Conservation (phyloP, 53 echinoderm and acorn worm genomes). For the Echinometra lucunter region DNA sequence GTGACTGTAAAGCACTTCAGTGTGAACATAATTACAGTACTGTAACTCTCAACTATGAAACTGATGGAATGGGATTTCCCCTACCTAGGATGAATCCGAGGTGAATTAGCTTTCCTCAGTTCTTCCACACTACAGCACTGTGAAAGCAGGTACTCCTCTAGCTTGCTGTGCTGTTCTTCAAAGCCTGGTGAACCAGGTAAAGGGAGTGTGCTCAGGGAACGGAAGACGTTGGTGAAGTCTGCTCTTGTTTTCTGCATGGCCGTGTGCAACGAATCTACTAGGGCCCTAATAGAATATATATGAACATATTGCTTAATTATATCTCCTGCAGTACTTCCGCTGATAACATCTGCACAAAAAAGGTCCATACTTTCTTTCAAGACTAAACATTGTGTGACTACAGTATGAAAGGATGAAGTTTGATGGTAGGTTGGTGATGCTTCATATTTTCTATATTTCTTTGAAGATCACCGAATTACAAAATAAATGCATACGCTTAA, state of each 20-base stretch:
- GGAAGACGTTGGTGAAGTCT: constrained; percentile 93
- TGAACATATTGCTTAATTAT: neutral
- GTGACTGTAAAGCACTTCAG: too few relatives aligned
- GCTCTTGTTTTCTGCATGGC: constrained; percentile 85
- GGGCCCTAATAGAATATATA: constrained; percentile 51
- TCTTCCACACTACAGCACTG: constrained; percentile 88
- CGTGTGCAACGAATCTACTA: constrained; percentile 84
- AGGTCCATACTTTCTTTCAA: too few relatives aligned
- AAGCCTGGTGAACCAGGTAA: constrained; percentile 77
- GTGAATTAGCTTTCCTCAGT: constrained; percentile 77
- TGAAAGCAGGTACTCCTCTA: constrained; percentile 70
- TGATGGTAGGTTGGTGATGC: too few relatives aligned
- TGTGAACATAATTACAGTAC: neutral
- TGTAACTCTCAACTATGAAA: neutral
- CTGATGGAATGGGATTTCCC: neutral
- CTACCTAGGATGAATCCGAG: constrained; percentile 91
- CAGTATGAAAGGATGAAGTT: too few relatives aligned
- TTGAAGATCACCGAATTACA: too few relatives aligned
- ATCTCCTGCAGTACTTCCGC: neutral
- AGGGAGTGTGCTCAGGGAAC: constrained; percentile 80
- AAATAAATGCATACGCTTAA: too few relatives aligned
- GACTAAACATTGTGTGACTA: too few relatives aligned
- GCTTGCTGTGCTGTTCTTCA: constrained; percentile 44
- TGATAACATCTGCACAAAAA: too few relatives aligned
- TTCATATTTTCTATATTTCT: too few relatives aligned